Evolutionary conservation across 2,888 invertebrate genomes (phyloP).

Genomic region (Spodoptera littoralis): DNA sequence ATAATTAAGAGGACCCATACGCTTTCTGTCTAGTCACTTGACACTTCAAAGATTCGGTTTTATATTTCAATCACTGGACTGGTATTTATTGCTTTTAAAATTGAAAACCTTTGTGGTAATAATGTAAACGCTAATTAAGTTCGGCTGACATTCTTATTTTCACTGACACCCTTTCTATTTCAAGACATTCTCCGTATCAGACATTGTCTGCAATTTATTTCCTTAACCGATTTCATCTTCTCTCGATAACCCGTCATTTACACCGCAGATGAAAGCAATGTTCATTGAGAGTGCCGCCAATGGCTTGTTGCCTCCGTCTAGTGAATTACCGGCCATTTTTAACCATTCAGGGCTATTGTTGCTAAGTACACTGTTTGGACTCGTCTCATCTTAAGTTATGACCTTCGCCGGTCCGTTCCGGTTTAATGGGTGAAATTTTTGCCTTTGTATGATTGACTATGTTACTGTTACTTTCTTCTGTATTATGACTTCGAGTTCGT

Average conservation of each 20-base stretch:
- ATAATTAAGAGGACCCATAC: too few relatives aligned
- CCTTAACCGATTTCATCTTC: slow-evolving; percentile 39
- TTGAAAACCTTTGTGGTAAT: slow-evolving; percentile 12
- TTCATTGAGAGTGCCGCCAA: slow-evolving; percentile 51
- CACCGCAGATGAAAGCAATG: slow-evolving; percentile 44
- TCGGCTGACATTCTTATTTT: slow-evolving; percentile 39
- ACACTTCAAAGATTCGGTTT: neutral
- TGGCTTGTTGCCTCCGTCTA: slow-evolving; percentile 37
- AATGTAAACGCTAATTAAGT: slow-evolving; percentile 21
- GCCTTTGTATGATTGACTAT: slow-evolving; percentile 61
- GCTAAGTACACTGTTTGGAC: slow-evolving; percentile 60
- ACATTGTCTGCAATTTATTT: slow-evolving; percentile 49
- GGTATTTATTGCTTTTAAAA: neutral
- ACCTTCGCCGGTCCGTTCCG: slow-evolving; percentile 55
- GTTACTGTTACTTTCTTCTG: slow-evolving; percentile 68
- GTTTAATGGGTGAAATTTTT: slow-evolving; percentile 67
- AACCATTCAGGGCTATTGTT: slow-evolving; percentile 69
- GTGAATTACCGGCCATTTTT: slow-evolving; percentile 76
- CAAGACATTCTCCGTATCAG: slow-evolving; percentile 43
- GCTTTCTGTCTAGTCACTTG: neutral
- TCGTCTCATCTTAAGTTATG: slow-evolving; percentile 78
- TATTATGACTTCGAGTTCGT: slow-evolving; percentile 60
- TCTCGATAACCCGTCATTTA: slow-evolving; percentile 52
- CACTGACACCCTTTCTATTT: slow-evolving; percentile 52
- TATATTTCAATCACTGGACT: too few relatives aligned